Percentiles rank a stretch among this genome's conserved stretches.
These are phyloP conservation scores for Harpagus bidentatus DNA, from an alignment of 2,113 vertebrate genomes.

Conservation along the genomic window DNA sequence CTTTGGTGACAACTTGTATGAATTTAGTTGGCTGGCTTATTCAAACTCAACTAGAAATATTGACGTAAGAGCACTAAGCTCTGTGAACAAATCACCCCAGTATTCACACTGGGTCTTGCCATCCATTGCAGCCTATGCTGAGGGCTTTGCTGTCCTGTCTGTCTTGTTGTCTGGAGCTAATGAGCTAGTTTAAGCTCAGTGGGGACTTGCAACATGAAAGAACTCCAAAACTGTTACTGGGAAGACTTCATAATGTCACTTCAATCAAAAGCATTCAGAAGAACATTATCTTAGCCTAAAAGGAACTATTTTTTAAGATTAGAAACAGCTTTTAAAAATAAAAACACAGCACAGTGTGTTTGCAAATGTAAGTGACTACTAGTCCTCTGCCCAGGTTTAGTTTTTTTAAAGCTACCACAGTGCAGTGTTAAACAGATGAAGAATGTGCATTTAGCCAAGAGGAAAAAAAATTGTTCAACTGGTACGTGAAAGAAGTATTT, in stretches of 20 bases:
- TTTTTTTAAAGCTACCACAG: neutral
- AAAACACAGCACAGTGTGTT: neutral
- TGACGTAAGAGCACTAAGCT: neutral
- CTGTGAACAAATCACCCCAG: neutral
- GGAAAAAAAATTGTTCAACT: neutral
- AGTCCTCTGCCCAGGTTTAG: neutral
- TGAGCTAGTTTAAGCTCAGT: neutral
- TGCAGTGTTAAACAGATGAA: neutral
- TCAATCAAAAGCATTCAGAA: neutral
- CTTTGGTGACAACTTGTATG: neutral
- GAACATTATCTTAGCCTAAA: neutral
- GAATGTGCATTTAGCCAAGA: neutral
- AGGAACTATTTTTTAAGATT: neutral
- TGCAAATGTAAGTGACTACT: neutral
- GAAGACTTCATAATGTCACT: neutral
- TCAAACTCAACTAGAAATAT: neutral
- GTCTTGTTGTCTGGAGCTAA: neutral
- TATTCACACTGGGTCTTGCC: neutral
- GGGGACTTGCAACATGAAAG: neutral
- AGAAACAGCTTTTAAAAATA: neutral
- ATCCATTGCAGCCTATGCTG: neutral
- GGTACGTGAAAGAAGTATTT: neutral
- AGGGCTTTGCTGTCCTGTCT: conserved; percentile 16
- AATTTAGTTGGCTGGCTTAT: neutral
- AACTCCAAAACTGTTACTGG: neutral